Evolutionary conservation across 2,888 invertebrate species (phyloP), one percentile per base, ranked within the genome.

Genomic region (Copidosoma aretas): DNA sequence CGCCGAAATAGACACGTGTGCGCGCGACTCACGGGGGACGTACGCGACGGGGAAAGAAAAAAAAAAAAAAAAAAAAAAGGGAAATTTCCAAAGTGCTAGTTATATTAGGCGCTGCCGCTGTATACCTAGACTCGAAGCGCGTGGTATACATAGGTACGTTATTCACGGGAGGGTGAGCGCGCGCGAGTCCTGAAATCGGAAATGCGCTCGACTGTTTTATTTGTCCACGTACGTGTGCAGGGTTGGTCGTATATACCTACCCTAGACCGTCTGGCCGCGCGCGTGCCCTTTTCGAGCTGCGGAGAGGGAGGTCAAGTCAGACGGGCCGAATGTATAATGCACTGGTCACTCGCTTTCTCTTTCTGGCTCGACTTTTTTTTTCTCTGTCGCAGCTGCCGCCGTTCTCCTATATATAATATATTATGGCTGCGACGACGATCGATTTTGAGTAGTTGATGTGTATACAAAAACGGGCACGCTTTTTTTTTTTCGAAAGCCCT

Each of bases 401-500:
- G n/a, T n/a, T n/a, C n/a, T n/a, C n/a, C n/a, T n/a, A n/a, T n/a
- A n/a, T n/a, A n/a, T n/a, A n/a, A n/a, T n/a, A n/a, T n/a, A n/a
- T n/a, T n/a, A n/a, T n/a, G n/a, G n/a, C n/a, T n/a, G 58, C 57
- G 25, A 14, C 8, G 58, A 32, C 65, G 71, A 68, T 73, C 65
- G 67, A 64, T 71, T 67, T 68, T 43, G 56, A 66, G 63, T 61
- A 56, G 63, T 65, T 71, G n/a, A 32, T 32, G 32, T 32, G 32
- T 32, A 32, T 32, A 43, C 64, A 68, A 58, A 69, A 70, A 73
- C 39, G 62, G n/a, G 24, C 22, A 63, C 57, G 52, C 39, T 73
- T 73, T 73, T 75, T n/a, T n/a, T 75, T 71, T 75, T 72, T 75
- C 69, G 71, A 67, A 67, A 62, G 63, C 22, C n/a, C 25, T 60